Evolutionary conservation across 2,797 vertebrate genomes (phyloP), one percentile per base, ranked within the genome.

Genomic region (Phoeniculus purpureus): DNA sequence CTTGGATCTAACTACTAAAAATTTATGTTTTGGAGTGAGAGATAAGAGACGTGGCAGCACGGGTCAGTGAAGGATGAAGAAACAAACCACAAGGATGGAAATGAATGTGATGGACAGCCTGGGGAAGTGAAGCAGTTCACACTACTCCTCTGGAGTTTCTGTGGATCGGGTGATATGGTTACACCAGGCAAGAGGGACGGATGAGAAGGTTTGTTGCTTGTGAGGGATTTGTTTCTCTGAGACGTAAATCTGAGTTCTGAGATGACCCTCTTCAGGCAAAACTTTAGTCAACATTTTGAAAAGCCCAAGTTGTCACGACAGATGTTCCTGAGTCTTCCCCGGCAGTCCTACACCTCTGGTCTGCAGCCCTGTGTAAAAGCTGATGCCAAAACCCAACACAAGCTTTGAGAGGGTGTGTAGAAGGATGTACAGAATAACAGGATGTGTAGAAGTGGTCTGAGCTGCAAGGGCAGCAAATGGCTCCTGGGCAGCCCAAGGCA

Each of bases 401-500:
- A 43, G 43, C 43, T 43, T 43, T 43, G 43, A 43, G 43, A 43
- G 43, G 43, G 10, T 43, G 43, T 43, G 14, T 43, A 16, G 43
- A 43, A 43, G 43, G 43, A 43, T 43, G 43, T 43, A 16, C 43
- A 43, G 43, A 43, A 15, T 43, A 43, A 43, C 40, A 40, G 29
- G 3, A 2, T 4, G 14, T 50, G 34, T 17, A 25, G 25, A 45
- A 65, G 10, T 7, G 48, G 11, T 22, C 17, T 75, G 71, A 75
- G 70, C 66, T 74, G 27, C 45, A 10, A 13, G 48, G 55, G 52
- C 32, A 62, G 32, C 78, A 26, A 29, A 15, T 0, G 0, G 18
- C 37, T n/a, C 50, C 29, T 3, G 1, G 26, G 47, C 77, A 59
- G 51, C 59, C 31, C 7, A 0, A 64, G 43, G 45, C 1, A 0